phyloP scores from a whole-genome alignment of 2,113 vertebrate species.

The Tetrao urogallus region DNA sequence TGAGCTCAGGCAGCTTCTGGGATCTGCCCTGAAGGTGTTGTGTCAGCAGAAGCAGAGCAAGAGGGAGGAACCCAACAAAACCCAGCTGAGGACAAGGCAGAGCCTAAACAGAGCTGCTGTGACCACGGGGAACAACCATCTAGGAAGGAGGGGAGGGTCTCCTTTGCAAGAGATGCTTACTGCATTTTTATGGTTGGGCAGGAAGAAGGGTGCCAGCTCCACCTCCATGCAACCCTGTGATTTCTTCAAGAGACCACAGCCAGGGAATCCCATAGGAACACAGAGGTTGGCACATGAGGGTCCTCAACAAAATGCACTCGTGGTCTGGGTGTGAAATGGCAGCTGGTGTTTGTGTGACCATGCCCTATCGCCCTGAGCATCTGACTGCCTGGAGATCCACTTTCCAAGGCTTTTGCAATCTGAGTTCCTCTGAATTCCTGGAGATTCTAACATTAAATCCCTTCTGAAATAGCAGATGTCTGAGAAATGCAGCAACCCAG shows the following conservation, averaged over 20 bases:
- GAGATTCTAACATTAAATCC: neutral
- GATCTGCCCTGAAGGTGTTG: neutral
- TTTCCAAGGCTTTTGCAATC: neutral
- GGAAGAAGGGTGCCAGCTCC: neutral
- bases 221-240: neutral
- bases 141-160: neutral
- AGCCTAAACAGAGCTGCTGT: neutral
- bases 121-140: neutral
- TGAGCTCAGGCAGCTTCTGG: accelerated
- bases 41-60: neutral
- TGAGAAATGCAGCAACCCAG: neutral
- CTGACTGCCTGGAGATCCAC: neutral
- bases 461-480: neutral
- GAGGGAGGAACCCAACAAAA: neutral
- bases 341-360: neutral
- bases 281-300: neutral
- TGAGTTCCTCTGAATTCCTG: neutral
- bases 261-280: neutral
- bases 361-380: accelerated
- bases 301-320: neutral
- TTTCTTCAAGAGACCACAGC: neutral
- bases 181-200: neutral
- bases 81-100: neutral
- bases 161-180: neutral
- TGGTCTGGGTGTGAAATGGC: neutral